Evolutionary conservation across 1,140 invertebrate genomes (phyloP).

Genomic region (Macrostomum lignano): DNA sequence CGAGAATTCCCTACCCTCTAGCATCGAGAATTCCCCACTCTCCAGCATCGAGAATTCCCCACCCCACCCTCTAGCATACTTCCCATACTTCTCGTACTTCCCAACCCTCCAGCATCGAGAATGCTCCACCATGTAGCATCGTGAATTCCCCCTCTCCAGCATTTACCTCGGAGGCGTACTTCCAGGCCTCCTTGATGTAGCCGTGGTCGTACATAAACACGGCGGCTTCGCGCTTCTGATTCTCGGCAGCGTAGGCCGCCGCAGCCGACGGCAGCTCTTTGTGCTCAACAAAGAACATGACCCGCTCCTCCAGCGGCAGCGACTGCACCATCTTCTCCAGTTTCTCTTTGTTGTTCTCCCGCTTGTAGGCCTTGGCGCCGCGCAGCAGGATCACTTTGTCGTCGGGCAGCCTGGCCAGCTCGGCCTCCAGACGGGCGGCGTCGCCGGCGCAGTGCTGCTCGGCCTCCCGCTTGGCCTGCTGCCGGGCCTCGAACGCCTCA

Average conservation of each 20-base stretch:
- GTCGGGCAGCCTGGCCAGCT: neutral
- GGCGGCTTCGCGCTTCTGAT: conserved; percentile 9
- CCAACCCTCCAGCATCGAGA: too few relatives aligned
- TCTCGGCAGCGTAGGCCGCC: conserved; percentile 7
- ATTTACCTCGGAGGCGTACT: conserved; percentile 7
- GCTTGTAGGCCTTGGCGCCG: conserved; percentile 11
- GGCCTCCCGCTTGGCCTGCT: neutral
- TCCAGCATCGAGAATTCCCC: too few relatives aligned
- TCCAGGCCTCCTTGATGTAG: conserved; percentile 8
- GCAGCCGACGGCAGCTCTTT: conserved; percentile 11
- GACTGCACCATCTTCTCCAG: conserved; percentile 12
- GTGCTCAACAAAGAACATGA: conserved; percentile 11
- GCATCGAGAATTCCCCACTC: too few relatives aligned
- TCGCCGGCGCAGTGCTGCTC: neutral
- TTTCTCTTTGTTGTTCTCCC: conserved; percentile 8
- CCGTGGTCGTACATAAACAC: conserved; percentile 9
- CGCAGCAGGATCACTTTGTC: conserved; percentile 6
- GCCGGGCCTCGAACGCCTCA: neutral
- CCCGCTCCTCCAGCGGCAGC: conserved; percentile 10
- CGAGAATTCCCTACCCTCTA: too few relatives aligned
- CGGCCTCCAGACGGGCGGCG: neutral
- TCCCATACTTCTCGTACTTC: too few relatives aligned
- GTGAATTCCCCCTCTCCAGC: too few relatives aligned
- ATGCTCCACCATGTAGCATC: too few relatives aligned
- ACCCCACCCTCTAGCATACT: too few relatives aligned